Base-by-base conservation (phyloP, 1,140 invertebrate species). In the Lordiphosa mommai region DNA sequence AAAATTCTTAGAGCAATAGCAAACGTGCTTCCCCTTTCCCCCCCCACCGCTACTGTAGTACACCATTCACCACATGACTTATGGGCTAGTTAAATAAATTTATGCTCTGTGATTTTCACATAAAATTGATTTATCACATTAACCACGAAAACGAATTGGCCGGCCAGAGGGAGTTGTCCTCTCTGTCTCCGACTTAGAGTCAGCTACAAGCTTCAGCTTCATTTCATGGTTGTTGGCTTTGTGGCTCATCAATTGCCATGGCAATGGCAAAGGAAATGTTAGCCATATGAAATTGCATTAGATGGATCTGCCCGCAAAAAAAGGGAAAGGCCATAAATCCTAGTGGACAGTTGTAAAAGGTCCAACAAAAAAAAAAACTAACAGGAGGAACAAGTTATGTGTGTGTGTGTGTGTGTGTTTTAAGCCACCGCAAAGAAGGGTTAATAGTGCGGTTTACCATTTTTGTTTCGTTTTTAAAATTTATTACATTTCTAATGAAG, bases 51-150 rank as follows among this genome's bases (percentile, higher is more conserved):
- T 13, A 30, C 23, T 17, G 16, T 17, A 3, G 16, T 20, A 23
- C 20, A 23, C 20, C 20, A 6, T 23, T 23, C 20, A 23, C 65
- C 55, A 47, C 77, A 72, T 82, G 76, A 82, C 61, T 82, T 82
- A 82, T 82, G 72, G 53, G 76, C 71, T 82, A 82, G 76, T 82
- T 82, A 82, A 82, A 82, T 82, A 82, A 84, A 84, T 82, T 82
- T 84, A 82, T 82, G 77, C 77, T 76, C 76, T 76, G 77, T 82
- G 76, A 82, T 82, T 84, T 82, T 84, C 77, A 60, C 77, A 82
- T 82, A 82, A 82, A 82, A 82, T 82, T 84, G 77, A 82, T 82
- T 82, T 82, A 82, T 82, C 76, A 82, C 76, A 82, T 82, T 82
- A 84, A 84, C 71, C 77, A 74, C 71, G 40, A 69, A 58, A 80